phyloP scores from a whole-genome alignment of 2,888 invertebrate genomes.

The Apamea crenata region DNA sequence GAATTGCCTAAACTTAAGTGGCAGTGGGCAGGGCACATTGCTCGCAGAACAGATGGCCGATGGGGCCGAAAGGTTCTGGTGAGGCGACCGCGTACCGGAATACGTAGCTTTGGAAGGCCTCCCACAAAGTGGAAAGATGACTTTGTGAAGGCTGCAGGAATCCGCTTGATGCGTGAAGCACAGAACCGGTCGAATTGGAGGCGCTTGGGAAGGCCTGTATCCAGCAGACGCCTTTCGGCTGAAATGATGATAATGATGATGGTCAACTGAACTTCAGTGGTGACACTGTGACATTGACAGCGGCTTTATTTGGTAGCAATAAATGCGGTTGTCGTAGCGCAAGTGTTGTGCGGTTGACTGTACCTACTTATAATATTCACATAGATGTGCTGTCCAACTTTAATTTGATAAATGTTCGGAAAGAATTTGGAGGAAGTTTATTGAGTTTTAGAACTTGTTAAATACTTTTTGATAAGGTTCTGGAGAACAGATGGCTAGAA shows the following conservation, averaged over 20 bases:
- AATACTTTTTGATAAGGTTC: not conserved
- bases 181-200: too few relatives aligned
- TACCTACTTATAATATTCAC: not conserved
- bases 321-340: not conserved
- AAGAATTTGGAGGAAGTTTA: not conserved
- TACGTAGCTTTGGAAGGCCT: too few relatives aligned
- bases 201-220: too few relatives aligned
- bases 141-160: too few relatives aligned
- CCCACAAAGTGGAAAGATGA: too few relatives aligned
- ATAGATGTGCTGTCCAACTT: conserved; percentile 5
- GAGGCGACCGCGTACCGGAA: too few relatives aligned
- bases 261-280: not conserved
- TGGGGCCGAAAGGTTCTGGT: too few relatives aligned
- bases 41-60: too few relatives aligned
- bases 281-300: not conserved
- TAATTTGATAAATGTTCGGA: conserved; percentile 18
- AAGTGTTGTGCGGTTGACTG: not conserved
- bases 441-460: conserved; percentile 9
- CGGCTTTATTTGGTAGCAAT: not conserved
- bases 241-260: not conserved
- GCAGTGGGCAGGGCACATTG: too few relatives aligned
- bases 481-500: not conserved
- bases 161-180: too few relatives aligned
- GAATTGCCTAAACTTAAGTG: too few relatives aligned
- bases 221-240: too few relatives aligned